Evolutionary conservation across 2,113 vertebrate species (phyloP).

Genomic region (Microcebus tavaratra): DNA sequence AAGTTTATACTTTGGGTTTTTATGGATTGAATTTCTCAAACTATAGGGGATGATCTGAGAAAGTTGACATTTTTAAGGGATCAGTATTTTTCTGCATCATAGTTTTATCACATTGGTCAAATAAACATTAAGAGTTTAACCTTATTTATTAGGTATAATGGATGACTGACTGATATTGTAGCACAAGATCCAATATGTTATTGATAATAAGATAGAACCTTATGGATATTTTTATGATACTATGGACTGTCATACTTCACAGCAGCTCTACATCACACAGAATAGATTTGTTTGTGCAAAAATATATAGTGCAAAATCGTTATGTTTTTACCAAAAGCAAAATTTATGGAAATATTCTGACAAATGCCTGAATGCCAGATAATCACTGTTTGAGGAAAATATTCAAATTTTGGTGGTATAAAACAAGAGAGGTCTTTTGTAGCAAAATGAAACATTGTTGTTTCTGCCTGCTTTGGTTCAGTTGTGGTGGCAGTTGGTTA

Average conservation of each 20-base stretch:
- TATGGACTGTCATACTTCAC: neutral
- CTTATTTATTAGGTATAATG: neutral
- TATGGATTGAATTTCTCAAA: neutral
- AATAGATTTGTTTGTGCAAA: constrained; percentile 64
- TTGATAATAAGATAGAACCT: constrained; percentile 58
- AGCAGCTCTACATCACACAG: constrained; percentile 62
- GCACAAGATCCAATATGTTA: constrained; percentile 23
- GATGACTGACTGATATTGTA: neutral
- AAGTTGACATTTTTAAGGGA: neutral
- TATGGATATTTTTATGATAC: constrained; percentile 45
- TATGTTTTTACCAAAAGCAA: constrained; percentile 74
- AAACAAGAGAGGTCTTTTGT: constrained; percentile 61
- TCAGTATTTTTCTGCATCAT: neutral
- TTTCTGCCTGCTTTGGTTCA: constrained; percentile 55
- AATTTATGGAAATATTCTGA: constrained; percentile 78
- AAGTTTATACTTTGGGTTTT: constrained; percentile 37
- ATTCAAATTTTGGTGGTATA: constrained; percentile 76
- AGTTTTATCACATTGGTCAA: neutral
- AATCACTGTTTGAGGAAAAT: constrained; percentile 74
- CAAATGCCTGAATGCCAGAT: constrained; percentile 77
- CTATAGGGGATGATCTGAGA: neutral
- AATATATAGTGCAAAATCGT: constrained; percentile 56
- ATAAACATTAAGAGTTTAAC: neutral
- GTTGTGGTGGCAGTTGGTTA: constrained; percentile 64
- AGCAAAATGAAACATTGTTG: constrained; percentile 39